A percentile compares a stretch with the other conserved stretches of the same genome.
Evolutionary conservation across 2,888 invertebrate species (phyloP).

Genomic region (Caenorhabditis auriculariae): DNA sequence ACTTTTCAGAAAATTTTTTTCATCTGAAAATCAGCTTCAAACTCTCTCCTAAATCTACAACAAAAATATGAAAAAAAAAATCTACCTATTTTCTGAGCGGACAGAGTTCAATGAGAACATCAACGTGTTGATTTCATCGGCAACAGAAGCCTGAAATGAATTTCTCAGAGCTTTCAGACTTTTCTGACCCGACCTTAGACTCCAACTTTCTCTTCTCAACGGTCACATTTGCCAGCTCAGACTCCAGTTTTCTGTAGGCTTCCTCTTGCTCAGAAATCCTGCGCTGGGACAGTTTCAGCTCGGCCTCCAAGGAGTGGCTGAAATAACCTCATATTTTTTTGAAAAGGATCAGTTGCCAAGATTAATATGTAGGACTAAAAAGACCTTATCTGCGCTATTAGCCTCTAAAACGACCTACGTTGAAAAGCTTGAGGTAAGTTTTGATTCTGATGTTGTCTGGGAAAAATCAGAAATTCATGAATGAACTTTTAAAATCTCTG

Average conservation of each 20-base stretch:
- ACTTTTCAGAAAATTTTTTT: slow-evolving; percentile 3
- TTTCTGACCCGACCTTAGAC: background rate
- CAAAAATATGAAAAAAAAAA: background rate
- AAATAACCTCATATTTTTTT: background rate
- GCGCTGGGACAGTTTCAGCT: background rate
- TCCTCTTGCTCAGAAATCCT: background rate
- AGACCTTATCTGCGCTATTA: no score
- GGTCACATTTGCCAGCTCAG: slow-evolving; percentile 4
- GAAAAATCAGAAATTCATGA: no score
- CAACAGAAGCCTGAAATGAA: slow-evolving; percentile 23
- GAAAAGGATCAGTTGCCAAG: no score
- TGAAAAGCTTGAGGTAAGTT: no score
- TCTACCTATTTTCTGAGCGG: slow-evolving; percentile 31
- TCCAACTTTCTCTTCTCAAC: slow-evolving; percentile 6
- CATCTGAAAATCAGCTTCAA: slow-evolving; percentile 1
- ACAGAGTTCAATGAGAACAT: slow-evolving; percentile 43
- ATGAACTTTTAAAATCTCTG: background rate
- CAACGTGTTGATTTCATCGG: slow-evolving; percentile 51
- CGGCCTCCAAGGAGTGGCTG: background rate
- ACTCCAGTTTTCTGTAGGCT: no score
- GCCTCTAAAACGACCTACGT: no score
- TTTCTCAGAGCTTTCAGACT: slow-evolving; percentile 7
- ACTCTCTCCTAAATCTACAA: background rate
- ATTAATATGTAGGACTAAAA: no score
- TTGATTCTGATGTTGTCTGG: no score